Base-by-base conservation (phyloP, 2,888 invertebrate species). In the Parelbella ahira region DNA sequence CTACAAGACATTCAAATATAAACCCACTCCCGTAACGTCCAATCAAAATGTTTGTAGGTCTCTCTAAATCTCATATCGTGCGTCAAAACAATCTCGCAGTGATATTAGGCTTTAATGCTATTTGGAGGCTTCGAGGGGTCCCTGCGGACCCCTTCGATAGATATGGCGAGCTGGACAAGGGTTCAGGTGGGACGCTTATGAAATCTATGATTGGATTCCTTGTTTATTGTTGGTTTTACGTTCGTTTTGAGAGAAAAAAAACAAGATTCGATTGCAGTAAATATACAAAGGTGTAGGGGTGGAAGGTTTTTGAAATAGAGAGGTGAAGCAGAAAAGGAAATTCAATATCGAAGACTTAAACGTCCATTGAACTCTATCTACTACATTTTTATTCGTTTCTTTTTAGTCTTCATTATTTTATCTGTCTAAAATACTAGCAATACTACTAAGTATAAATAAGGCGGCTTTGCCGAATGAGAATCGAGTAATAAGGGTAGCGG, bases 61-160 rank as follows among this genome's bases (percentile, higher is more conserved):
- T 27, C 20, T 37, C 54, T 57, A 60, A 66, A 63, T 68, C 65
- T 62, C 56, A 54, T 60, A 63, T 61, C 61, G 64, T 64, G 65
- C 68, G 76, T 80, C 82, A 78, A 78, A 82, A 82, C 81, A 82
- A 80, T 81, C 69, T 76, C 67, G 46, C 33, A 58, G 65, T 64
- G 63, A 72, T 80, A 80, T 78, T 76, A 64, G 64, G 56, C 58
- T 55, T 60, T 76, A 78, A 78, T 72, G 68, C 56, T 69, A 68
- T 75, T 75, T 66, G 47, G 49, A 50, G 53, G 48, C 50, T 64
- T 61, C 50, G 34, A 24, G 56, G 55, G 60, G 47, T 33, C 42
- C 21, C 36, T 4, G 3, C 4, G 24, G 42, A 11, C 20, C 41
- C 36, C 27, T 25, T 29, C 29, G 25, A 19, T 30, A 30, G 24